Evolutionary conservation across 2,113 vertebrate species (phyloP).

Genomic region (Lasiurus borealis): DNA sequence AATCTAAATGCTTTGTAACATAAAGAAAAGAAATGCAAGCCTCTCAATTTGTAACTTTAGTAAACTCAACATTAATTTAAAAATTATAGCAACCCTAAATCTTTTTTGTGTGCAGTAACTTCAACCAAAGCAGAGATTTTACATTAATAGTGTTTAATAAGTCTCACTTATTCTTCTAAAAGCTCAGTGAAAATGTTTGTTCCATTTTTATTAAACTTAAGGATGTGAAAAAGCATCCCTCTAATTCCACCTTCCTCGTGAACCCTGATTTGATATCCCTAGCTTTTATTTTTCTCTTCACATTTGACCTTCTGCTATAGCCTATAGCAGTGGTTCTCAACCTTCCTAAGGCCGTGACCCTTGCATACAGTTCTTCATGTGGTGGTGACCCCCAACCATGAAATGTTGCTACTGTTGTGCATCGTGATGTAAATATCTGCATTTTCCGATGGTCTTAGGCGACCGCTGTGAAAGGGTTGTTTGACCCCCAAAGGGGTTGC

Average conservation of each 20-base stretch:
- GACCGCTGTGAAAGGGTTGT: no score
- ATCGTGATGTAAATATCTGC: no score
- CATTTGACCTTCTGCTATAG: neutral
- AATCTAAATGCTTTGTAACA: slow-evolving; percentile 28
- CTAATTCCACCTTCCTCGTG: neutral
- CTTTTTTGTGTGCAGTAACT: neutral
- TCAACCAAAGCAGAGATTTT: neutral
- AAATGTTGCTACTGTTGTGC: no score
- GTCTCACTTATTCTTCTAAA: neutral
- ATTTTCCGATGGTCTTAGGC: no score
- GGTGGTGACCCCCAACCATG: no score
- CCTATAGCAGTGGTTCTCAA: no score
- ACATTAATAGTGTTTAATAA: neutral
- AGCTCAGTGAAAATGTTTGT: neutral
- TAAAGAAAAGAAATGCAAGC: neutral
- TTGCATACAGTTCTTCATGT: no score
- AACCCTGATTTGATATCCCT: neutral
- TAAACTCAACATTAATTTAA: slow-evolving; percentile 10
- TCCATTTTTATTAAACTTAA: neutral
- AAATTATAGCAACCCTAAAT: neutral
- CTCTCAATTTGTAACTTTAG: slow-evolving; percentile 26
- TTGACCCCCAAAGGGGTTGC: no score
- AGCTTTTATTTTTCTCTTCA: neutral
- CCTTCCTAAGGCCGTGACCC: no score
- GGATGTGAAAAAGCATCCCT: neutral